Base-by-base conservation (phyloP, 2,888 invertebrate species). In the Aricia artaxerxes region DNA sequence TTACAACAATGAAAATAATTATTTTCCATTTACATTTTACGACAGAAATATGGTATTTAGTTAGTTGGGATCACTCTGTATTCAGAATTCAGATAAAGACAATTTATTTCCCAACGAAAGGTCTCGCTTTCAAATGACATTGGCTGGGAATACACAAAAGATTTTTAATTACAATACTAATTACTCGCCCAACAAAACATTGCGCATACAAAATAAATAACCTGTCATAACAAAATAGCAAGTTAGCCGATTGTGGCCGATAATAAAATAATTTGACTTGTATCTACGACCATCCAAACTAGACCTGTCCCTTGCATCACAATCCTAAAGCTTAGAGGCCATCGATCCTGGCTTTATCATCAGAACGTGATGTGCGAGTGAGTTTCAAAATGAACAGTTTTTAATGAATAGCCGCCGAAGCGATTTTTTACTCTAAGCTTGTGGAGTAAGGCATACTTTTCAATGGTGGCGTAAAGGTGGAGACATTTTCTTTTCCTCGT, bases 251-350 rank as follows among this genome's bases (percentile, higher is more conserved):
- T 89, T 88, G 87, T 89, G 87, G 86, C 84, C 84, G 88, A 91
- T 90, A 90, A 87, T 88, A 89, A 88, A 88, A 89, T 90, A 89
- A 89, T 90, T 89, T 89, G 86, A 88, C 86, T 88, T 81, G 83
- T 84, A 84, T 82, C 83, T 84, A 60, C n/a, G 75, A 85, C 90
- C 89, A 90, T 76, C 79, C 16, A 82, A 77, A 77, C 35, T 2
- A 82, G 89, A 88, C 60, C 88, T 82, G 82, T 82, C 73, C 78
- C 77, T 76, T 57, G 60, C 57, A 75, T 78, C 73, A 72, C 38
- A 72, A n/a, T 78, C 61, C 64, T 77, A 76, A 53, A 31, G 31
- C 76, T 57, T 11, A 16, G 49, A 76, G 76, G 16, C 35, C 57
- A 16, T 79, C 73, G 38, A 72, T 9, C 49, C 49, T 40, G 79